Base-by-base conservation (phyloP, 2,797 vertebrate species). In the Amniataba percoides region DNA sequence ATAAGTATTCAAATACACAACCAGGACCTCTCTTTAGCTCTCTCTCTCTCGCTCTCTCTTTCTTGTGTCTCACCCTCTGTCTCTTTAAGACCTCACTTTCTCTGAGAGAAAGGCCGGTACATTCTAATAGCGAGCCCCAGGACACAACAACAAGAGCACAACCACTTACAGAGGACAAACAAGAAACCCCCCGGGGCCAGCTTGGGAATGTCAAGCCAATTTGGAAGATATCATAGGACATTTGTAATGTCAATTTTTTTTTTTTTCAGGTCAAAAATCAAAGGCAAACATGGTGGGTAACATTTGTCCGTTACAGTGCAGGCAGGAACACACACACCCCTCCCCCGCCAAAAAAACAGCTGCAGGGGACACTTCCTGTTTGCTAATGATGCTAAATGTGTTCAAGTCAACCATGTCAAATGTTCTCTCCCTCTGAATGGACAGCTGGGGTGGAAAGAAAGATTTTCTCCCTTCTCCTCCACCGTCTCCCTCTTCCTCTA, bases 321-420 rank as follows among this genome's bases (percentile, higher is more conserved):
- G 86, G 77, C 87, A 84, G 83, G 72, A 88, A 84, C 83, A 71
- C 49, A 80, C 27, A n/a, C n/a, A n/a, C 27, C 64, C 72, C 84
- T 60, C 77, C 82, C 76, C 72, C 85, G 71, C 45, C 86, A 56
- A 65, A 77, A 89, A 95, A 95, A 95, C 95, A 96, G 94, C 95
- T 95, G 95, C 94, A 93, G 94, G 94, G 94, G 92, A 93, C 93
- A 95, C 93, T 95, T 95, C 94, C 95, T 95, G 95, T 95, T 95
- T 93, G 94, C 93, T 95, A 95, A 95, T 95, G 94, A 95, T 94
- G 90, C 94, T 95, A 95, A 95, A 95, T 95, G 93, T 93, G 92
- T 91, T 94, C 92, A 95, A 96, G 94, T 94, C 94, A 94, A 92
- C 92, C 94, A 94, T 96, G 94, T 94, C 92, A 93, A 90, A 92